Base-by-base conservation (phyloP, 2,113 vertebrate genomes). In the Danionella cerebrum region DNA sequence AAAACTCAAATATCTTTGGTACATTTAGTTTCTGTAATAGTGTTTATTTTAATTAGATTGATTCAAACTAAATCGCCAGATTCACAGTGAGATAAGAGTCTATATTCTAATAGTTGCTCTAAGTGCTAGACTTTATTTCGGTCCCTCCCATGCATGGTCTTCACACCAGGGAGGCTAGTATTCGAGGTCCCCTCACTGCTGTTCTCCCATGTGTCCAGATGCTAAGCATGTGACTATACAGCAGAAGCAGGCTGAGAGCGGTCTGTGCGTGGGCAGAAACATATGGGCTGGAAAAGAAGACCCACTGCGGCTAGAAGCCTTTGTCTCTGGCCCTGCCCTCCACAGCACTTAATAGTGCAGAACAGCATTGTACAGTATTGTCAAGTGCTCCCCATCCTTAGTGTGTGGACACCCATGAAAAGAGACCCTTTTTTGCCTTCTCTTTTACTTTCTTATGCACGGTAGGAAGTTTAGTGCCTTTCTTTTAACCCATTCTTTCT, bases 341-440 rank as follows among this genome's bases (percentile, higher is more conserved):
- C 81, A 76, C 76, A 74, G 79, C 78, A 84, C 84, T 89, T 88
- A 89, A 87, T 86, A 78, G 82, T 81, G 78, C 82, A 84, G 82
- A 86, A 83, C 85, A 85, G 83, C 83, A 86, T 86, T 87, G 85
- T 89, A 88, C 89, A 88, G 89, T 88, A 89, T 88, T 89, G 87
- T 88, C 80, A 86, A 85, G 81, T 83, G 84, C 79, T 82, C 81
- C 82, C 80, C 80, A 81, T 78, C 73, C 82, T 85, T 80, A 82
- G 76, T 77, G 66, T 73, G 79, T 73, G 54, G 76, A 31, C 72
- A 50, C 74, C 70, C 58, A 51, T 83, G 79, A 88, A 85, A 85
- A 81, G 85, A 39, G 68, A 60, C 67, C 74, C 83, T 82, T 79
- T 86, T 76, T 72, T 67, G 72, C 79, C 29, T 68, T 65, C 76